These are phyloP conservation scores for Tragopan temminckii DNA, from an alignment of 2,797 vertebrate genomes.

Conservation along the genomic window DNA sequence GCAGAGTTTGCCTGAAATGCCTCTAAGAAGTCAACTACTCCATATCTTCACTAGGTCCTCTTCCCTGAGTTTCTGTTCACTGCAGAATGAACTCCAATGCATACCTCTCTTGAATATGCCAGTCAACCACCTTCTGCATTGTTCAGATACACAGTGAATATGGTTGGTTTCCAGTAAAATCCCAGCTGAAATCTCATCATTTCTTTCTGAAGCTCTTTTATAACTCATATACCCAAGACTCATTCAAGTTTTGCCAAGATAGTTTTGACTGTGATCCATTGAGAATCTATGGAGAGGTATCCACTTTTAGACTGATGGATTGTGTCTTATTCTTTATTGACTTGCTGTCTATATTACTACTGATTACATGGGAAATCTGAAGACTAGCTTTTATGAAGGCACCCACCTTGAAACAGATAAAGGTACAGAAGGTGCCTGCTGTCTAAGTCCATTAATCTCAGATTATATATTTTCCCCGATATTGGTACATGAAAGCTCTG, in stretches of 20 bases:
- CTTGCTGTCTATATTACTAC: background rate
- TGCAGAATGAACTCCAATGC: background rate
- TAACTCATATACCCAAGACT: background rate
- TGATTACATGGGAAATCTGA: background rate
- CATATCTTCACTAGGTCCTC: background rate
- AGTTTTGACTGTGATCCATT: background rate
- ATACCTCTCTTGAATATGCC: background rate
- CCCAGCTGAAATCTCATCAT: background rate
- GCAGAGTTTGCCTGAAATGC: background rate
- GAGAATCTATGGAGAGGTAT: background rate
- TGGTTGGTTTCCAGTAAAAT: background rate
- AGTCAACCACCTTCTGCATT: background rate
- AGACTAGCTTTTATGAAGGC: background rate
- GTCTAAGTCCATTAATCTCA: background rate
- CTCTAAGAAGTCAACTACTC: background rate
- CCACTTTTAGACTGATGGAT: background rate
- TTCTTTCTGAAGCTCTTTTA: background rate
- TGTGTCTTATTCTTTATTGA: background rate
- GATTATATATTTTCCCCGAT: background rate
- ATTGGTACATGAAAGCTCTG: background rate
- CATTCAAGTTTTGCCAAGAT: background rate
- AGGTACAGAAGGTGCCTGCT: background rate
- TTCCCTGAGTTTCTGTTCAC: background rate
- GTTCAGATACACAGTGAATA: background rate
- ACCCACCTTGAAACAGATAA: background rate